Evolutionary conservation across 2,113 vertebrate genomes (phyloP).

Genomic region (Microtus oregoni): DNA sequence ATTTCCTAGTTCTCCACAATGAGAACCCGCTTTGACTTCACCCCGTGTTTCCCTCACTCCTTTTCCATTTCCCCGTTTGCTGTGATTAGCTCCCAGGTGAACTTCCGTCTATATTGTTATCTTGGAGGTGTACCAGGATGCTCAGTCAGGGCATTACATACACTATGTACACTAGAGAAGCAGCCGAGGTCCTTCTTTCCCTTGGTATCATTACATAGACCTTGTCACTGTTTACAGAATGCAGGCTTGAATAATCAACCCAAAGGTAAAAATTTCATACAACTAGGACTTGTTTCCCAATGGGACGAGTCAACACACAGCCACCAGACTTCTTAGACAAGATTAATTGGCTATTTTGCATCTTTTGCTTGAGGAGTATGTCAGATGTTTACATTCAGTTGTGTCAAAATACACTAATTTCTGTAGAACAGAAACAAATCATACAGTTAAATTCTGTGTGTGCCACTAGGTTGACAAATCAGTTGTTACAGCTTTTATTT

Average conservation of each 20-base stretch:
- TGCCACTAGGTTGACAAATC: conserved; percentile 42
- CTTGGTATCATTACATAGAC: not conserved
- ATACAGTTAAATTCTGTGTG: conserved; percentile 27
- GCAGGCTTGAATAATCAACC: not conserved
- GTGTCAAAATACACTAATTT: conserved; percentile 64
- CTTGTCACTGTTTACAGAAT: not conserved
- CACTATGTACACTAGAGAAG: not conserved
- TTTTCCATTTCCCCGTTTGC: not conserved
- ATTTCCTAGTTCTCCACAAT: not conserved
- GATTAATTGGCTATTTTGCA: conserved; percentile 33
- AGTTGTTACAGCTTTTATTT: conserved; percentile 10
- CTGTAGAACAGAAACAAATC: not conserved
- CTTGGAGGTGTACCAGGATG: not conserved
- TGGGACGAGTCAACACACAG: not conserved
- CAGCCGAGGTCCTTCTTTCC: not conserved
- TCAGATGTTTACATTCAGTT: conserved; percentile 58
- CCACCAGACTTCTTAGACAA: not conserved
- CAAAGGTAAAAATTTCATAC: not conserved
- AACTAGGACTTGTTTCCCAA: not conserved
- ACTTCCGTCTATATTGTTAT: not conserved
- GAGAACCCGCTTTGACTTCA: not conserved
- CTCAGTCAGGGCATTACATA: not conserved
- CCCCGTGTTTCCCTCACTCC: not conserved
- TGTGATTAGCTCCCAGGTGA: not conserved
- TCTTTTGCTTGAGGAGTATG: conserved; percentile 18